Conservation (phyloP, 2,797 vertebrate species). For the Cyclura pinguis region DNA sequence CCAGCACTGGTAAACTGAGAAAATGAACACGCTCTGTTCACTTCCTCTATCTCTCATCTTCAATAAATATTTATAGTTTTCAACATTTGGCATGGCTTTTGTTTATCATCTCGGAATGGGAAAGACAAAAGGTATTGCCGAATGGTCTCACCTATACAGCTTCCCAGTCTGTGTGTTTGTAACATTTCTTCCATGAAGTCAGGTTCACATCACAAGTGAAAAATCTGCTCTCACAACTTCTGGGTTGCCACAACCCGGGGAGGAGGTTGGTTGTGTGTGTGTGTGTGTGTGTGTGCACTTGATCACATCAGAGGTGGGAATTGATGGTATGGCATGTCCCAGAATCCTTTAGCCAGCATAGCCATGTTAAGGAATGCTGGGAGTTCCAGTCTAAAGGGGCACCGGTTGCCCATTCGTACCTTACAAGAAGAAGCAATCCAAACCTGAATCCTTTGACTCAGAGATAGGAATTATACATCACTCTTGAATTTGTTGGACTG, state of each 20-base stretch:
- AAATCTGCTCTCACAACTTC: not conserved
- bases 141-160: not conserved
- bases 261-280: not conserved
- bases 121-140: not conserved
- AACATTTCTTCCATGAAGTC: not conserved
- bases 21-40: not conserved
- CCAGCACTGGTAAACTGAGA: not conserved
- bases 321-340: no score
- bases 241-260: no score
- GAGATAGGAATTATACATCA: no score
- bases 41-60: not conserved
- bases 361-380: no score
- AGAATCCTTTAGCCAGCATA: not conserved
- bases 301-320: no score
- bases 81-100: not conserved
- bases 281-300: no score
- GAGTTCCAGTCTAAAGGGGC: no score
- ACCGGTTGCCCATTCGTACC: no score
- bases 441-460: not conserved
- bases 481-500: no score
- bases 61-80: conserved; percentile 64
- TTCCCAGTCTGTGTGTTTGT: not conserved
- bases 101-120: not conserved
- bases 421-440: not conserved
- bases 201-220: not conserved